These are phyloP conservation scores for Dreissena rostriformis DNA, from an alignment of 1,140 invertebrate species.

Conservation along the genomic window DNA sequence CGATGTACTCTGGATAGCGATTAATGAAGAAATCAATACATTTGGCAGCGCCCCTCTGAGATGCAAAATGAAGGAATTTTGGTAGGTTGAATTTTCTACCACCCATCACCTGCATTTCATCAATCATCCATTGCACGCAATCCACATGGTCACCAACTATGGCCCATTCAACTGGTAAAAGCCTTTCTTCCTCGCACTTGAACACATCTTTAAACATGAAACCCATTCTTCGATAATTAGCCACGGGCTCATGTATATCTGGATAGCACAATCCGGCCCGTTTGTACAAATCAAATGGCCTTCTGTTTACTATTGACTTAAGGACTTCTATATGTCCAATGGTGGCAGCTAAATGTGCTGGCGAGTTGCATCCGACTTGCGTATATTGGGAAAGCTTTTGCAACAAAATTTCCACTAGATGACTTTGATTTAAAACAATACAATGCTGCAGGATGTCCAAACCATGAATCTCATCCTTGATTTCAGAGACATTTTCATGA, in stretches of 20 bases:
- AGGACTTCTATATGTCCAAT: conserved; percentile 70
- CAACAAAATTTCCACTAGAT: conserved; percentile 65
- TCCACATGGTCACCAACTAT: conserved; percentile 67
- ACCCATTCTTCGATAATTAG: conserved; percentile 62
- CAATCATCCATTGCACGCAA: conserved; percentile 67
- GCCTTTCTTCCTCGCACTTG: conserved; percentile 45
- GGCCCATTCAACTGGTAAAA: conserved; percentile 67
- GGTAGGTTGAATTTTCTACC: conserved; percentile 41
- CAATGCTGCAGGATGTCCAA: conserved; percentile 73
- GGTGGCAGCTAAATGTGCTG: conserved; percentile 74
- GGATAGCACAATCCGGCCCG: conserved; percentile 75
- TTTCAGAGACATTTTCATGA: conserved; percentile 65
- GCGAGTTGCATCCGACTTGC: conserved; percentile 68
- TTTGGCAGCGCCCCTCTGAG: conserved; percentile 67
- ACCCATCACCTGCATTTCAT: conserved; percentile 33
- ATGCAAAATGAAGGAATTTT: conserved; percentile 72
- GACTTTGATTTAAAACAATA: conserved; percentile 60
- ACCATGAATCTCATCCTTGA: conserved; percentile 61
- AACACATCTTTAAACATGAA: conserved; percentile 59
- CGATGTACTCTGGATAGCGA: conserved; percentile 68
- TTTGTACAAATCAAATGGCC: conserved; percentile 57
- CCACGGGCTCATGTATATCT: conserved; percentile 64
- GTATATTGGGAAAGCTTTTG: conserved; percentile 48
- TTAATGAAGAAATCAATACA: conserved; percentile 73
- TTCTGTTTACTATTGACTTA: conserved; percentile 63